These are phyloP conservation scores for Drosophila anomelani DNA, from an alignment of 2,888 invertebrate species.

Conservation along the genomic window DNA sequence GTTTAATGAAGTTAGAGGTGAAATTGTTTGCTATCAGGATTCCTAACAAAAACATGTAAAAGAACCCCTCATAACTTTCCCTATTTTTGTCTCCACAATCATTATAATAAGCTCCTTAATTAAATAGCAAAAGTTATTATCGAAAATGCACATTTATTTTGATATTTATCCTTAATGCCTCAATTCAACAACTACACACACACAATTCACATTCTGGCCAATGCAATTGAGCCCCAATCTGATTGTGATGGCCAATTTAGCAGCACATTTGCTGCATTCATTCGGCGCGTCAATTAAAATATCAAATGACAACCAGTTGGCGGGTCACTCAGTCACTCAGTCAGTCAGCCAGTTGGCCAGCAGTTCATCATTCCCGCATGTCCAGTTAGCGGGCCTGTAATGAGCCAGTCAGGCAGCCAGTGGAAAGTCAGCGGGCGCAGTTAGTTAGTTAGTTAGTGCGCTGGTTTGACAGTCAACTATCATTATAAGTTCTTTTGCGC, in stretches of 20 bases:
- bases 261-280: slow-evolving; percentile 43
- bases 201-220: slow-evolving; percentile 21
- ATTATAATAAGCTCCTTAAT: slow-evolving; percentile 10
- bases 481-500: slow-evolving; percentile 81
- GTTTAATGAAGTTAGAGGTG: not conserved
- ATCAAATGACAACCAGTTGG: slow-evolving; percentile 46
- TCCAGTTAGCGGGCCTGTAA: slow-evolving; percentile 63
- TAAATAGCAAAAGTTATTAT: slow-evolving; percentile 18
- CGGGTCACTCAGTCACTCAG: slow-evolving; percentile 4
- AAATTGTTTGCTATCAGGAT: not conserved
- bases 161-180: slow-evolving; percentile 23
- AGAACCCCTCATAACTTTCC: not conserved
- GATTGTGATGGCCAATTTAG: slow-evolving; percentile 48
- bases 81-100: not conserved
- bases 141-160: slow-evolving; percentile 16
- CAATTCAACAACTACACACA: slow-evolving; percentile 19
- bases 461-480: slow-evolving; percentile 77
- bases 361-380: slow-evolving; percentile 42
- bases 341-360: slow-evolving; percentile 40
- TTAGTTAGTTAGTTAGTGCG: slow-evolving; percentile 56
- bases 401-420: slow-evolving; percentile 47
- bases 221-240: slow-evolving; percentile 44
- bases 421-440: slow-evolving; percentile 63
- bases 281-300: slow-evolving; percentile 47
- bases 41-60: not conserved